phyloP scores from a whole-genome alignment of 2,797 vertebrate species.

The Pristis pectinata region DNA sequence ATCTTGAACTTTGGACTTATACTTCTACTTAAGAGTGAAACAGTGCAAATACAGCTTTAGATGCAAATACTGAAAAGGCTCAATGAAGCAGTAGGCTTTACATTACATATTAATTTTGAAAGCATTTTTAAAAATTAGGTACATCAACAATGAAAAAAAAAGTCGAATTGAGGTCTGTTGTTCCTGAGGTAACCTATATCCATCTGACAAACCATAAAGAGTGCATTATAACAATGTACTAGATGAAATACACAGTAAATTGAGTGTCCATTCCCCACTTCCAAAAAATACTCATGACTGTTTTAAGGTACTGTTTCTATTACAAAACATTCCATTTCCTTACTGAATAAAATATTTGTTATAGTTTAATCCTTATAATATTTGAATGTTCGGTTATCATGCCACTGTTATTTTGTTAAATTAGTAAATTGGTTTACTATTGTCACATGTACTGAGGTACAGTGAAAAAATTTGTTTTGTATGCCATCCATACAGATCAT shows the following conservation, averaged over 20 bases:
- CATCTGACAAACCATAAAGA: not conserved
- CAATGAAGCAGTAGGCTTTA: not conserved
- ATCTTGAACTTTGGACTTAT: not conserved
- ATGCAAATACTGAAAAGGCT: not conserved
- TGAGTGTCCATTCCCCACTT: not conserved
- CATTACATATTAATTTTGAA: not conserved
- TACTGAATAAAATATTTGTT: not conserved
- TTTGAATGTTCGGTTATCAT: not conserved
- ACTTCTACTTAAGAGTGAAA: not conserved
- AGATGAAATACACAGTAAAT: not conserved
- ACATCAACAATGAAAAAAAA: not conserved
- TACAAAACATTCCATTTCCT: not conserved
- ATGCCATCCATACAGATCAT: too few relatives aligned
- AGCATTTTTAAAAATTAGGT: not conserved
- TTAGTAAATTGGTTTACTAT: too few relatives aligned
- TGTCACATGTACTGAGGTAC: too few relatives aligned
- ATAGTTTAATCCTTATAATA: not conserved
- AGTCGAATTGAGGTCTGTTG: not conserved
- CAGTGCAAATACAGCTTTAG: not conserved
- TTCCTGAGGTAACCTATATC: not conserved
- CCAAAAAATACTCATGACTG: not conserved
- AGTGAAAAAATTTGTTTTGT: too few relatives aligned
- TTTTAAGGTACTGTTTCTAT: not conserved
- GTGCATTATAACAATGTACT: not conserved
- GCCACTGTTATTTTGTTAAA: not conserved